Conservation (phyloP, 92 coral and sea anemone species). For the Zoanthus sociatus region DNA sequence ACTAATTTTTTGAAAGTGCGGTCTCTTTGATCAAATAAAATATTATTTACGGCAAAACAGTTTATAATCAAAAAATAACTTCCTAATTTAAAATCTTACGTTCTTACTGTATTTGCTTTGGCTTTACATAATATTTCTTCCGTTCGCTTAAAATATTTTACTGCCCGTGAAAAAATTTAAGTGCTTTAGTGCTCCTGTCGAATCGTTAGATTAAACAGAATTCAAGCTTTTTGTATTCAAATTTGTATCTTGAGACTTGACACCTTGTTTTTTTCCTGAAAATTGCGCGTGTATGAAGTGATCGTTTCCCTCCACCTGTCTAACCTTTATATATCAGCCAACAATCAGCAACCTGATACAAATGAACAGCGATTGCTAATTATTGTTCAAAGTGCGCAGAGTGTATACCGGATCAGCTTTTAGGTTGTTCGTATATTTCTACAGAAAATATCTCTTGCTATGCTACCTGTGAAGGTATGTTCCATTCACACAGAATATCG, state of each 20-base stretch:
- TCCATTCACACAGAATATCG: background rate
- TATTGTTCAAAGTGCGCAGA: background rate
- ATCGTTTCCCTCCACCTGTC: background rate
- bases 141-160: slow-evolving; percentile 10
- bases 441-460: background rate
- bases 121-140: background rate
- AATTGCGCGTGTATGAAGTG: slow-evolving; percentile 2
- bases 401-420: background rate
- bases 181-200: slow-evolving; percentile 2
- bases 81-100: background rate
- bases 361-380: background rate
- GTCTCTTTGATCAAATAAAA: slow-evolving; percentile 23
- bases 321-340: background rate
- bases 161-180: background rate
- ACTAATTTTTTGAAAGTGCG: slow-evolving; percentile 16
- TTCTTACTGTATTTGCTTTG: background rate
- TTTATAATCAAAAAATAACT: background rate
- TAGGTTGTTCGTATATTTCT: background rate
- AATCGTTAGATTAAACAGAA: slow-evolving; percentile 6
- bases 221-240: background rate
- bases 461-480: background rate
- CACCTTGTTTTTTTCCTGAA: background rate
- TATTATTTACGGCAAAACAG: background rate
- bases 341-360: slow-evolving; percentile 1
- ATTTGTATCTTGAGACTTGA: background rate